A percentile compares a stretch with the other conserved stretches of the same genome.
Conservation (phyloP, 2,888 invertebrate genomes). For the Orthosia gothica region DNA sequence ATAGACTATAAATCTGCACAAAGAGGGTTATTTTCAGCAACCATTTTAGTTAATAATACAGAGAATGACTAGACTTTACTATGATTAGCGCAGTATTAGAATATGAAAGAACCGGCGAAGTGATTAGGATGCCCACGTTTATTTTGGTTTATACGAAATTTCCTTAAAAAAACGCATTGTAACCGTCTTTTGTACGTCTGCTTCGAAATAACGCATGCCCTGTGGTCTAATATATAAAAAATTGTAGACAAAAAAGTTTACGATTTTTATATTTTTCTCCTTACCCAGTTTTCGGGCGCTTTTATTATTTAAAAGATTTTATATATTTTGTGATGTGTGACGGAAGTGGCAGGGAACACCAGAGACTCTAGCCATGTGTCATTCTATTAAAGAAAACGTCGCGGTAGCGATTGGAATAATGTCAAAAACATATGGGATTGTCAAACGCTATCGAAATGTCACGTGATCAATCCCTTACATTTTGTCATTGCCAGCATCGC, state of each 20-base stretch:
- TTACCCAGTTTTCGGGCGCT: neutral
- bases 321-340: neutral
- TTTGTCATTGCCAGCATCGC: too few relatives aligned
- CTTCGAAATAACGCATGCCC: conserved; percentile 71
- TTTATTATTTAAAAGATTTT: neutral
- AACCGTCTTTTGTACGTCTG: conserved; percentile 77
- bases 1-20: conserved; percentile 45
- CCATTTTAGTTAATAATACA: conserved; percentile 22
- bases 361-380: too few relatives aligned
- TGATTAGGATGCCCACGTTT: conserved; percentile 71
- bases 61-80: conserved; percentile 44
- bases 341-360: too few relatives aligned
- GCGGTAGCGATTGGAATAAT: too few relatives aligned
- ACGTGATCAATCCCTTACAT: too few relatives aligned
- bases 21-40: conserved; percentile 53
- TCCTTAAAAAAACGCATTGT: conserved; percentile 75
- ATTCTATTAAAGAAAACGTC: too few relatives aligned
- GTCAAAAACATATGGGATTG: too few relatives aligned
- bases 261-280: too few relatives aligned
- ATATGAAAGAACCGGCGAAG: conserved; percentile 56
- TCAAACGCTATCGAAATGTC: too few relatives aligned
- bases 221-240: conserved; percentile 51
- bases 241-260: neutral
- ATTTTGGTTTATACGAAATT: conserved; percentile 72
- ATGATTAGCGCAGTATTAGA: conserved; percentile 48